phyloP scores from a whole-genome alignment of 2,888 invertebrate genomes.

The Morpho deidamia region DNA sequence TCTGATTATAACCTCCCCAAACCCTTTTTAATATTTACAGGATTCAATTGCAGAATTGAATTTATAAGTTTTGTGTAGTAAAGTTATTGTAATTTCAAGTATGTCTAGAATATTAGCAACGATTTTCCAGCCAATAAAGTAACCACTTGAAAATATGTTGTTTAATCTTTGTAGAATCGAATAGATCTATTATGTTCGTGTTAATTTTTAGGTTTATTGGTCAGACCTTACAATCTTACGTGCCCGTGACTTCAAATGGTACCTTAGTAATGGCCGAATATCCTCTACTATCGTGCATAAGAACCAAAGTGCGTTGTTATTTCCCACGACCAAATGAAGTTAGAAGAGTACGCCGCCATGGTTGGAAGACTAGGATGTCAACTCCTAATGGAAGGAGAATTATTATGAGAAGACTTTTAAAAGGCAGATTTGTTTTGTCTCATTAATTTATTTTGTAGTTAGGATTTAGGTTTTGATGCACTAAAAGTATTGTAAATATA shows the following conservation, averaged over 20 bases:
- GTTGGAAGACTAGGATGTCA: constrained; percentile 83
- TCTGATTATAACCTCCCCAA: too few relatives aligned
- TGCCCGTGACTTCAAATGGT: constrained; percentile 33
- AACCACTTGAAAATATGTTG: constrained; percentile 8
- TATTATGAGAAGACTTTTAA: constrained; percentile 86
- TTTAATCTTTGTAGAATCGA: too few relatives aligned
- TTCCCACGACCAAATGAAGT: constrained; percentile 88
- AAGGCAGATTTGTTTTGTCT: constrained; percentile 82
- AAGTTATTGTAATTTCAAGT: not conserved
- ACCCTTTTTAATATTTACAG: too few relatives aligned
- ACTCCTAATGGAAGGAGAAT: constrained; percentile 83
- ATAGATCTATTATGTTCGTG: not conserved
- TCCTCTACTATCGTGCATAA: constrained; percentile 47
- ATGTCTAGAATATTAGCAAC: constrained; percentile 55
- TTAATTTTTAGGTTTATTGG: constrained; percentile 43
- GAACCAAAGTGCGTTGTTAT: constrained; percentile 80
- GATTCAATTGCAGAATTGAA: too few relatives aligned
- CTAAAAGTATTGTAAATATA: too few relatives aligned
- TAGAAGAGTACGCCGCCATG: constrained; percentile 83
- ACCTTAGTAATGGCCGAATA: constrained; percentile 50
- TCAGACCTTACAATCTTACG: constrained; percentile 42
- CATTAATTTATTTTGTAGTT: constrained; percentile 69
- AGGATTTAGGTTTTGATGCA: not conserved
- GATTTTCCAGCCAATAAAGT: constrained; percentile 55
- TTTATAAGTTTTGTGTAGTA: too few relatives aligned